Evolutionary conservation across 2,113 vertebrate genomes (phyloP), one percentile per base, ranked within the genome.

Genomic region (Paramisgurnus dabryanus): DNA sequence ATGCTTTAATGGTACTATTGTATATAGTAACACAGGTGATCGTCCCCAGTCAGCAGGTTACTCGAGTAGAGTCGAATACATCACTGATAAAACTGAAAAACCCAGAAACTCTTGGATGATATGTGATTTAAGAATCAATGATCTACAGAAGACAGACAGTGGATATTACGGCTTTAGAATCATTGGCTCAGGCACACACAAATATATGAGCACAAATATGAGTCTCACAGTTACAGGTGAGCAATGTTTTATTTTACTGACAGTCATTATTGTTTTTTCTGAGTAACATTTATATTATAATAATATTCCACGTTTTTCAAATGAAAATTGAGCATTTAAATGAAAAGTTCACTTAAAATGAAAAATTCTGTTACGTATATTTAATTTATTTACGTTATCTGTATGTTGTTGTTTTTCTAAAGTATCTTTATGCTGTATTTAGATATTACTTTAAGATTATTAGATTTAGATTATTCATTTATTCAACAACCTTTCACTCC

Each of bases 111-210:
- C 0, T 0, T 4, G 12, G 40, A 47, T 6, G 6, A 9, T 39
- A n/a, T 88, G 78, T 61, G 41, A 55, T 27, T 68, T 92, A 84
- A 18, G 17, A 15, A 88, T 93, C 39, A 83, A 78, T 6, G 1
- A 88, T 63, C 82, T 92, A 49, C 82, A 0, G 0, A 83, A 13
- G 72, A 18, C 0, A 0, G 92, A 93, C 86, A 88, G 43, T 9
- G 92, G 90, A 39, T 6, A 39, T 0, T 93, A 91, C 60, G 0
- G 0, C 0, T 86, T 91, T 43, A 89, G 90, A 80, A 85, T 6
- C 74, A 1, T 57, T 12, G 4, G 7, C 1, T 0, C 1, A 0
- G 0, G 1, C 1, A 0, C 0, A 0, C 82, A 11, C 27, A 34
- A 34, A 60, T 89, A 55, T 83, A 0, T 0, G 0, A 85, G 84